Evolutionary conservation across 2,113 vertebrate genomes (phyloP).

Genomic region (Promerops cafer): DNA sequence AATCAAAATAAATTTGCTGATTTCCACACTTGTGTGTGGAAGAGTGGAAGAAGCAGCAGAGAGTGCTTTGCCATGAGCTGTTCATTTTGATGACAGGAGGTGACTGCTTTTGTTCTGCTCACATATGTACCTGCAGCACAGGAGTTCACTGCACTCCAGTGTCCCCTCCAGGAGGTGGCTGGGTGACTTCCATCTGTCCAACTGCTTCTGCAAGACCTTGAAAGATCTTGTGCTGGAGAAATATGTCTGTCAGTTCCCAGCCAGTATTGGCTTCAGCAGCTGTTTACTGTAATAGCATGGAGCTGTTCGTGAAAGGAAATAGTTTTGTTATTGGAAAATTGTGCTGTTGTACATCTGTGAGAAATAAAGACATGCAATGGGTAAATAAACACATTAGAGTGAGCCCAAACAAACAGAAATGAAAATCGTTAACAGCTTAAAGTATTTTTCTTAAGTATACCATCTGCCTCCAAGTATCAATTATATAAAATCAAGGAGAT

Average conservation of each 20-base stretch:
- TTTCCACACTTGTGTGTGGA: fast-evolving
- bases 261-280: background rate
- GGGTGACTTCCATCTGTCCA: background rate
- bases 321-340: background rate
- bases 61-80: background rate
- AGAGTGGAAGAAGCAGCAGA: background rate
- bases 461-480: background rate
- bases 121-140: fast-evolving
- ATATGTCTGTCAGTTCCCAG: background rate
- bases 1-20: background rate
- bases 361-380: background rate
- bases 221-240: background rate
- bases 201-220: background rate
- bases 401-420: background rate
- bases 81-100: background rate
- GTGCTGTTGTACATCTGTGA: background rate
- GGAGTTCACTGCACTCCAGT: fast-evolving
- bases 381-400: background rate
- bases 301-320: background rate
- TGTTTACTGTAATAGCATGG: background rate
- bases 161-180: background rate
- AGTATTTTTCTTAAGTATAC: background rate
- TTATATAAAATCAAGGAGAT: conserved; percentile 1
- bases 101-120: background rate
- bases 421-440: background rate